Percentiles rank a stretch among this genome's conserved stretches.
phyloP scores from a whole-genome alignment of 2,888 invertebrate species.

The Laothoe populi region DNA sequence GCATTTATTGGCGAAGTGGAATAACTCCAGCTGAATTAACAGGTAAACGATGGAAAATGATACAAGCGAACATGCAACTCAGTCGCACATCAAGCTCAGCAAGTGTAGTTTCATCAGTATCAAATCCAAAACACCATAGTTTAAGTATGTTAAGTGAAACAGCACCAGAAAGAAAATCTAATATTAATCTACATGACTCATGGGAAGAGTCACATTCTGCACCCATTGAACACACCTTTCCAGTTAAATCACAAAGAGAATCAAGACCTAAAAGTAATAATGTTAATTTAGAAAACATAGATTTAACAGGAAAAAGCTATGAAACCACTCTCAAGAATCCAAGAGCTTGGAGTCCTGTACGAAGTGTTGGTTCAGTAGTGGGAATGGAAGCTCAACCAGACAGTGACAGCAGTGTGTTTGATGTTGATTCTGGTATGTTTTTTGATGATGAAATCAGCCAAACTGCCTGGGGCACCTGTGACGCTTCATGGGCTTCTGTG shows the following conservation, averaged over 20 bases:
- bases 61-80: conserved; percentile 92
- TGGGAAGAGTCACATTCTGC: conserved; percentile 91
- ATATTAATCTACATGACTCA: conserved; percentile 84
- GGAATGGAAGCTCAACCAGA: conserved; percentile 95
- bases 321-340: conserved; percentile 91
- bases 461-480: conserved; percentile 92
- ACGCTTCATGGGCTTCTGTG: conserved; percentile 92
- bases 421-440: conserved; percentile 92
- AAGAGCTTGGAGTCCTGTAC: conserved; percentile 94
- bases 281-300: conserved; percentile 72
- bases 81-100: conserved; percentile 93
- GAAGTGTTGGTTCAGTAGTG: conserved; percentile 93
- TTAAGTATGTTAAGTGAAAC: conserved; percentile 81
- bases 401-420: conserved; percentile 92
- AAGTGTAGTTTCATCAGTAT: conserved; percentile 87
- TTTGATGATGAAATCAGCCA: conserved; percentile 91
- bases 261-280: conserved; percentile 63
- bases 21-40: conserved; percentile 90
- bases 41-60: conserved; percentile 93
- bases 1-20: conserved; percentile 92
- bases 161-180: conserved; percentile 71
- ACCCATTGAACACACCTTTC: conserved; percentile 88
- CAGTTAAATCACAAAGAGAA: conserved; percentile 78
- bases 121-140: conserved; percentile 88
- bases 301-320: conserved; percentile 87